phyloP scores from a whole-genome alignment of 1,140 invertebrate species.

The Diabrotica virgifera region DNA sequence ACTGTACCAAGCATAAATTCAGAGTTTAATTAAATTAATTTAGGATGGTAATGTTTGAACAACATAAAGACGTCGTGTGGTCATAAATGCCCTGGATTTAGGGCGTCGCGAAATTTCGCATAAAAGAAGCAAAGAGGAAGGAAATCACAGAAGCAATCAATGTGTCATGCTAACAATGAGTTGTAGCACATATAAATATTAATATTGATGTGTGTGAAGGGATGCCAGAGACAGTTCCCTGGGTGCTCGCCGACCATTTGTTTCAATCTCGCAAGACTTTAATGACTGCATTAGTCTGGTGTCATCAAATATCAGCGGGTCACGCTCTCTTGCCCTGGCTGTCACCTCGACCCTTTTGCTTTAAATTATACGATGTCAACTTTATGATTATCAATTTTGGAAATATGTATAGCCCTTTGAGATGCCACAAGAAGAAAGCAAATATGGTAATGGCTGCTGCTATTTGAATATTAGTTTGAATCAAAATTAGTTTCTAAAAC shows the following conservation, averaged over 20 bases:
- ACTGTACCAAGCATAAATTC: too few species aligned
- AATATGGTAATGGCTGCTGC: too few species aligned
- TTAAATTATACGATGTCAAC: conserved; percentile 26
- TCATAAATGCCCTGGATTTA: too few species aligned
- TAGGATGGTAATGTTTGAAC: too few species aligned
- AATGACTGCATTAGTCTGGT: conserved; percentile 35
- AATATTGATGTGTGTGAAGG: conserved; percentile 47
- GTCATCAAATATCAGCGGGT: conserved; percentile 31
- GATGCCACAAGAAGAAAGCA: too few species aligned
- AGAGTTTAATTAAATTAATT: too few species aligned
- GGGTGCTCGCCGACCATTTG: conserved; percentile 34
- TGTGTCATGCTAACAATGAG: conserved; percentile 41
- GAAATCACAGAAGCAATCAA: conserved; percentile 36
- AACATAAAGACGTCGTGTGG: too few species aligned
- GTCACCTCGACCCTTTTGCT: conserved; percentile 24
- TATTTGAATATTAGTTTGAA: too few species aligned
- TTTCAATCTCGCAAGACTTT: conserved; percentile 41
- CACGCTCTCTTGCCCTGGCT: conserved; percentile 19
- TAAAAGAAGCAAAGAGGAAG: background rate
- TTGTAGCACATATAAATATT: conserved; percentile 45
- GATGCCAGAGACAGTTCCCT: conserved; percentile 44
- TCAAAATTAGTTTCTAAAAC: too few species aligned
- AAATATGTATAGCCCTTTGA: background rate
- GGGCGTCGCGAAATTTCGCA: too few species aligned
- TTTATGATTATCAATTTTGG: conserved; percentile 24